These are phyloP conservation scores for Deroplatys truncata DNA, from an alignment of 2,888 invertebrate genomes.

Conservation along the genomic window DNA sequence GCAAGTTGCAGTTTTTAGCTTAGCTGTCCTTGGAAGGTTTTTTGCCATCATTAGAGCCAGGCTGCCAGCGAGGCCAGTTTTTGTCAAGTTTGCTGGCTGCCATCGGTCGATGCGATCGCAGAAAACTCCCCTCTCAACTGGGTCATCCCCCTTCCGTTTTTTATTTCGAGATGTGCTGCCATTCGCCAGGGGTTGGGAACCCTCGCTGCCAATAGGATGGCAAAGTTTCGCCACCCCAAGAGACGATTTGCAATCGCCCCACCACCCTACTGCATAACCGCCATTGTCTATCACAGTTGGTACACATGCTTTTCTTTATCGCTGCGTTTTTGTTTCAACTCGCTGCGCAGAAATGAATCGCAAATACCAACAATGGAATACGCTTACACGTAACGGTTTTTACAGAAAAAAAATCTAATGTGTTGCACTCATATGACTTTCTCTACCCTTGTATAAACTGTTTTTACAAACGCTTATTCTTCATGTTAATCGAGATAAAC, in stretches of 20 bases:
- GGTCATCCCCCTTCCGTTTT: slow-evolving; percentile 13
- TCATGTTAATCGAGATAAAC: too few species aligned
- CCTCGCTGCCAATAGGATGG: slow-evolving; percentile 22
- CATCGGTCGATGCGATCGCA: slow-evolving; percentile 21
- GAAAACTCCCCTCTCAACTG: slow-evolving; percentile 9
- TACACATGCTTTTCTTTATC: neutral
- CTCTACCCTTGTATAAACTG: too few species aligned
- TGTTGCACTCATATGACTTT: too few species aligned
- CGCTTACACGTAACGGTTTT: too few species aligned
- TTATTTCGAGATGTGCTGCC: neutral
- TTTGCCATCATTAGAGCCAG: slow-evolving; percentile 24
- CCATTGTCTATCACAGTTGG: neutral
- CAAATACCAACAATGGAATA: neutral
- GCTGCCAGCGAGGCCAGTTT: slow-evolving; percentile 9
- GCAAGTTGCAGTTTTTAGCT: neutral
- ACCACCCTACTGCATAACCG: neutral
- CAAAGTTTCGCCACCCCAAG: slow-evolving; percentile 22
- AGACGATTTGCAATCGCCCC: neutral
- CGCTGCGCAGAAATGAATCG: neutral
- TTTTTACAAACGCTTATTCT: too few species aligned
- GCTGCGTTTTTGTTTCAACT: neutral
- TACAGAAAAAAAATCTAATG: too few species aligned
- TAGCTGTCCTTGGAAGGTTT: slow-evolving; percentile 11
- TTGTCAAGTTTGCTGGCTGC: neutral
- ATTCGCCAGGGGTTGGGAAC: slow-evolving; percentile 16